Base-by-base conservation (phyloP, 92 coral and sea anemone genomes). In the Pocillopora grandis region DNA sequence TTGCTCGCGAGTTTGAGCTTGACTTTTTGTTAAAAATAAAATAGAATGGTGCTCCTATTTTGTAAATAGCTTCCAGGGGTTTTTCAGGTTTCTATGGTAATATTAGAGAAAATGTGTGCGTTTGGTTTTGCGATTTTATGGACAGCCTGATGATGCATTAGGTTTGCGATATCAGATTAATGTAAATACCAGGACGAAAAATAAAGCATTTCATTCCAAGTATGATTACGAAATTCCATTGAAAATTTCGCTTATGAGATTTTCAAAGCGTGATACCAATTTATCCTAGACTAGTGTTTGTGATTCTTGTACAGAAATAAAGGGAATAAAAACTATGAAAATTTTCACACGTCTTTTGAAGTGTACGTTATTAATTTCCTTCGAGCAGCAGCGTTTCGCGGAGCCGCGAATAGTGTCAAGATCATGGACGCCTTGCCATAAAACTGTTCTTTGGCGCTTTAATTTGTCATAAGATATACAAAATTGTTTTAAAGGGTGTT, bases 1-100 rank as follows among this genome's bases (percentile, higher is more conserved):
- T 5, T 94, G 98, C 57, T 94, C 98, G 18, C 87, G 95, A 77
- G 91, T 89, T 62, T 92, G 60, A 86, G 27, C 8, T 20, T 17
- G 70, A 11, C n/a, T 49, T 27, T 65, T 2, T 21, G 19, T 67
- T 13, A 0, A 76, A 35, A 35, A 55, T 37, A 37, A 66, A 35
- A 70, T 16, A 70, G 75, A 12, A 1, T 5, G 37, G 52, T 42
- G 52, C 56, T 69, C 4, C 31, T 35, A 35, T 14, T 13, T 16
- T 76, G 79, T 76, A 27, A 11, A 76, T 76, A 76, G 79, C 33
- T 55, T 76, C 1, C 0, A 42, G 66, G 31, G 16, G 1, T 48
- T 76, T 76, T 58, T 64, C 60, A 76, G 66, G 27, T 58, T 56
- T 76, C 12, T 27, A 15, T 23, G 42, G 23, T 12, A 13, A 58